Evolutionary conservation across 1,140 invertebrate genomes (phyloP).

Genomic region (Ostrea denselamellosa): DNA sequence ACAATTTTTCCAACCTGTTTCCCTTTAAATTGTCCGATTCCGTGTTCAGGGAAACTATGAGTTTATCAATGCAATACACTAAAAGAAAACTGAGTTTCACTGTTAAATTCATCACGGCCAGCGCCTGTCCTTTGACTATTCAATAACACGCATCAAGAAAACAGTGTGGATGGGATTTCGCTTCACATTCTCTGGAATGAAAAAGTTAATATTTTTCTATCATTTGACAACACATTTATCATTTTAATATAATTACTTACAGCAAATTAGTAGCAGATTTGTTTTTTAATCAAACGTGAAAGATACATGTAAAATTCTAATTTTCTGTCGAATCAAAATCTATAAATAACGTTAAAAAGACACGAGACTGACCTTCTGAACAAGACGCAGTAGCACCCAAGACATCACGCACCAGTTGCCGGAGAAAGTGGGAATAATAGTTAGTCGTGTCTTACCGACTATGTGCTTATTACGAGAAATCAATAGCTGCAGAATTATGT

Average conservation of each 20-base stretch:
- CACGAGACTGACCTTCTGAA: not conserved
- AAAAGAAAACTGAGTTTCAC: not conserved
- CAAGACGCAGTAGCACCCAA: not conserved
- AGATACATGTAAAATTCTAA: not conserved
- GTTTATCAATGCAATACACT: not conserved
- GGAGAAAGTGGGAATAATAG: constrained; percentile 16
- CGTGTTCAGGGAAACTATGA: not conserved
- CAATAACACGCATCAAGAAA: not conserved
- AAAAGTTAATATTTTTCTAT: not conserved
- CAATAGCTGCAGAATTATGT: constrained; percentile 34
- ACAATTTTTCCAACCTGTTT: not conserved
- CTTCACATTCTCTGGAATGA: not conserved
- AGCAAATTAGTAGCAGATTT: no score
- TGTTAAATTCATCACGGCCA: not conserved
- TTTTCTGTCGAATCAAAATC: not conserved
- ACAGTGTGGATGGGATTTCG: not conserved
- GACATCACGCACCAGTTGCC: not conserved
- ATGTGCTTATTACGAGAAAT: constrained; percentile 34
- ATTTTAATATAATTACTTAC: no score
- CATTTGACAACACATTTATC: no score
- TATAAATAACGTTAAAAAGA: not conserved
- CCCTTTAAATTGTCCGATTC: not conserved
- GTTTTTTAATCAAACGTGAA: not conserved
- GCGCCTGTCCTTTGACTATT: not conserved
- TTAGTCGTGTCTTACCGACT: constrained; percentile 7